Percentiles rank a stretch among this genome's conserved stretches.
These are phyloP conservation scores for Blennius ocellaris DNA, from an alignment of 2,113 vertebrate genomes.

Conservation along the genomic window DNA sequence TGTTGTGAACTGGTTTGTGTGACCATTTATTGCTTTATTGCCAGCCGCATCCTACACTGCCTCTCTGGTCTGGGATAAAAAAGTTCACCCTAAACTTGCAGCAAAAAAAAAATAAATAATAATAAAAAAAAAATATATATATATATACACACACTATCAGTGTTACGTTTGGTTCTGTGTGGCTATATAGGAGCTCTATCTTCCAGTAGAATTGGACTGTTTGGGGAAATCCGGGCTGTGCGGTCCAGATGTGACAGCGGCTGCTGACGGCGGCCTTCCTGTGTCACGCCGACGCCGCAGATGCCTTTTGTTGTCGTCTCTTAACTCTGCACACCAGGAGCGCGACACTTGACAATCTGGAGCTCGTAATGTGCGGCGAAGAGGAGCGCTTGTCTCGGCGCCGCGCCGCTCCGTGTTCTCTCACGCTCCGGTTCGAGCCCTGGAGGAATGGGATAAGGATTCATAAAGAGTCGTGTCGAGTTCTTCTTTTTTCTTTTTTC, in stretches of 20 bases:
- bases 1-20: too few species aligned
- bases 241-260: neutral
- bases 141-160: too few species aligned
- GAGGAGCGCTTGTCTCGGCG: constrained; percentile 54
- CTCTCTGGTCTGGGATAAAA: too few species aligned
- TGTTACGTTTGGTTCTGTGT: too few species aligned
- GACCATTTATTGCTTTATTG: too few species aligned
- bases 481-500: neutral
- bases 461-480: constrained; percentile 35
- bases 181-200: too few species aligned
- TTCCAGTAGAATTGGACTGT: too few species aligned
- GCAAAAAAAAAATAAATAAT: too few species aligned
- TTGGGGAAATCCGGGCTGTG: too few species aligned
- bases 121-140: too few species aligned
- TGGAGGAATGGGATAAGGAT: constrained; percentile 63
- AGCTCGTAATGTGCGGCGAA: constrained; percentile 47
- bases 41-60: too few species aligned
- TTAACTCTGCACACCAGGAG: constrained; percentile 67
- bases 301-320: constrained; percentile 69
- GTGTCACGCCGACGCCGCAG: constrained; percentile 41
- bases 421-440: constrained; percentile 43
- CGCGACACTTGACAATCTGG: constrained; percentile 74
- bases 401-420: constrained; percentile 58
- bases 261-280: constrained; percentile 52
- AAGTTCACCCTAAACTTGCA: too few species aligned